Percentiles rank a stretch among this genome's conserved stretches.
Conservation (phyloP, 2,888 invertebrate species). For the Palloptera scutellata region DNA sequence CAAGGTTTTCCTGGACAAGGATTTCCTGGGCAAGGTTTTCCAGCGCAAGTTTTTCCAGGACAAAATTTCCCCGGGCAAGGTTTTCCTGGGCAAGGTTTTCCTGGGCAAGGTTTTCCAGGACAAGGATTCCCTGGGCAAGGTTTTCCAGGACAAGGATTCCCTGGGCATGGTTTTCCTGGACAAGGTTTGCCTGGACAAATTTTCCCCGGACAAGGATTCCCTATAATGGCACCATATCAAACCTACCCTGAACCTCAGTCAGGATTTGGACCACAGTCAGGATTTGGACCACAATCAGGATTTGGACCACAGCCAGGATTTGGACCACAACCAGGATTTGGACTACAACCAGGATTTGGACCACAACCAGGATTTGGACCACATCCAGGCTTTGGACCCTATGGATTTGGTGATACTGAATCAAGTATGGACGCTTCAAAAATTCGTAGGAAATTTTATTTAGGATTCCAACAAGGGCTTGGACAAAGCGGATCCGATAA, state of each 20-base stretch:
- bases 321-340: too few relatives aligned
- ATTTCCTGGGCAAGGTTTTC: conserved; percentile 25
- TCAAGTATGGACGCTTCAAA: too few relatives aligned
- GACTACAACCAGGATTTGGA: too few relatives aligned
- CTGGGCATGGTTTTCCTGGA: conserved; percentile 21
- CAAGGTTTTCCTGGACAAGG: conserved; percentile 25
- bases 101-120: conserved; percentile 5
- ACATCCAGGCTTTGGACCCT: too few relatives aligned
- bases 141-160: conserved; percentile 21
- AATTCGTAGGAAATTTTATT: too few relatives aligned
- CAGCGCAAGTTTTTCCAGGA: background rate
- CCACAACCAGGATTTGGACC: too few relatives aligned
- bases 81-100: conserved; percentile 14
- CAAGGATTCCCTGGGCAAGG: conserved; percentile 28
- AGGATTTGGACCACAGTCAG: background rate
- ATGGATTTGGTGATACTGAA: too few relatives aligned
- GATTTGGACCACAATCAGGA: background rate
- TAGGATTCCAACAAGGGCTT: too few relatives aligned
- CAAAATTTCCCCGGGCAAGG: conserved; percentile 8
- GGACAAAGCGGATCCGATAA: too few relatives aligned
- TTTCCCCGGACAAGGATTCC: conserved; percentile 26
- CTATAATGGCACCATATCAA: conserved; percentile 16
- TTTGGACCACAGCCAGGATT: background rate
- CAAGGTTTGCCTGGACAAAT: conserved; percentile 25
- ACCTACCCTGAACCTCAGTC: background rate